Percentiles rank a stretch among this genome's conserved stretches.
Evolutionary conservation across 2,797 vertebrate genomes (phyloP).

Genomic region (Semotilus atromaculatus): DNA sequence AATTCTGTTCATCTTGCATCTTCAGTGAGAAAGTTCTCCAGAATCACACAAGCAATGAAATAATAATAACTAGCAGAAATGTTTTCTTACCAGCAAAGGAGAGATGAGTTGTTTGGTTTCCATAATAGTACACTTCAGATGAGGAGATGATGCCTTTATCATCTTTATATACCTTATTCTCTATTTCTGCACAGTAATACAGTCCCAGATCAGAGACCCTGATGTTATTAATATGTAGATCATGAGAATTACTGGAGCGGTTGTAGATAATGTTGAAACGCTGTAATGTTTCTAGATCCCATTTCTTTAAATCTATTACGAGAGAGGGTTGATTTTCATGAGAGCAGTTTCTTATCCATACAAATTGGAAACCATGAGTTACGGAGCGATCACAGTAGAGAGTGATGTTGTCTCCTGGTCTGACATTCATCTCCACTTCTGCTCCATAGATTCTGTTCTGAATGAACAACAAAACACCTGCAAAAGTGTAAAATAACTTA

Average conservation of each 20-base stretch:
- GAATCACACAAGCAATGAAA: not conserved
- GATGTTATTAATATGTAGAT: constrained; percentile 54
- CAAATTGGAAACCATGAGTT: not conserved
- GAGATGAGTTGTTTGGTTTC: constrained; percentile 7
- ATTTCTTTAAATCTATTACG: not conserved
- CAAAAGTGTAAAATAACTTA: not conserved
- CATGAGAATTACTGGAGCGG: not conserved
- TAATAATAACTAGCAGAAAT: no score
- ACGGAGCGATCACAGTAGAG: constrained; percentile 36
- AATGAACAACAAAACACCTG: constrained; percentile 48
- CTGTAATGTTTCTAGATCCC: fast-evolving
- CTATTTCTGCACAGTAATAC: constrained; percentile 49
- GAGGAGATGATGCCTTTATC: not conserved
- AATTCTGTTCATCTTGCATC: no score
- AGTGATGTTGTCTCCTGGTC: constrained; percentile 46
- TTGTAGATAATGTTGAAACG: not conserved
- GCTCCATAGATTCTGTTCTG: constrained; percentile 26
- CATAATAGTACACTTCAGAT: not conserved
- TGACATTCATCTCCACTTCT: constrained; percentile 41
- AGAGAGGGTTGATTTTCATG: constrained; percentile 45
- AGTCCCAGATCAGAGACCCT: constrained; percentile 53
- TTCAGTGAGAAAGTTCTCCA: not conserved
- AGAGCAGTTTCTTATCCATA: constrained; percentile 37
- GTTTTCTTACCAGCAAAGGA: constrained; percentile 23
- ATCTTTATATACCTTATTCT: not conserved